These are phyloP conservation scores for Coendou prehensilis DNA, from an alignment of 2,797 vertebrate species.

Conservation along the genomic window DNA sequence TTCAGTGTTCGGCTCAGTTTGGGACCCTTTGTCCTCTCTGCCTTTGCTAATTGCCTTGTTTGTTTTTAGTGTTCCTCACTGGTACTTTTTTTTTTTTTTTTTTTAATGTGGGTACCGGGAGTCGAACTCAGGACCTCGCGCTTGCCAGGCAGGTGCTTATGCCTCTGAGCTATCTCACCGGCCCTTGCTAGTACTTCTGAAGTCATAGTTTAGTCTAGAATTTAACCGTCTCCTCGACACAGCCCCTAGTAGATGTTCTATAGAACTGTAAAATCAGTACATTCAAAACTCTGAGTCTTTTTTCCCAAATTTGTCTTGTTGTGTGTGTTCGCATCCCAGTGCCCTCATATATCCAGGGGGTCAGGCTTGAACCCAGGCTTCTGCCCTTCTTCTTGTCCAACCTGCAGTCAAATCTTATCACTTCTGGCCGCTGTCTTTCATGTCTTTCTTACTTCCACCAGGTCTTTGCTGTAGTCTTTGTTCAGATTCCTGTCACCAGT, in stretches of 20 bases:
- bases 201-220: neutral
- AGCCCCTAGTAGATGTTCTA: neutral
- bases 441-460: neutral
- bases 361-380: neutral
- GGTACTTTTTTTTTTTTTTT: too few relatives aligned
- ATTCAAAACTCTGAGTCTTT: neutral
- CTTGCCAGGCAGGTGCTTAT: too few relatives aligned
- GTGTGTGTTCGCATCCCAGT: neutral
- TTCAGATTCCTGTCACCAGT: neutral
- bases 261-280: neutral
- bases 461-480: neutral
- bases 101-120: too few relatives aligned
- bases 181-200: neutral
- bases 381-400: neutral
- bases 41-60: neutral
- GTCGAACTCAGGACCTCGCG: too few relatives aligned
- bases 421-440: neutral
- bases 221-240: neutral
- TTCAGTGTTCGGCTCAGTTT: neutral
- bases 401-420: neutral
- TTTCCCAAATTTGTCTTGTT: neutral
- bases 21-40: neutral
- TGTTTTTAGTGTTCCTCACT: neutral
- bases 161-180: too few relatives aligned
- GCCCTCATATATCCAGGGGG: neutral